Evolutionary conservation across 2,113 vertebrate genomes (phyloP).

Genomic region (Notothenia coriiceps): DNA sequence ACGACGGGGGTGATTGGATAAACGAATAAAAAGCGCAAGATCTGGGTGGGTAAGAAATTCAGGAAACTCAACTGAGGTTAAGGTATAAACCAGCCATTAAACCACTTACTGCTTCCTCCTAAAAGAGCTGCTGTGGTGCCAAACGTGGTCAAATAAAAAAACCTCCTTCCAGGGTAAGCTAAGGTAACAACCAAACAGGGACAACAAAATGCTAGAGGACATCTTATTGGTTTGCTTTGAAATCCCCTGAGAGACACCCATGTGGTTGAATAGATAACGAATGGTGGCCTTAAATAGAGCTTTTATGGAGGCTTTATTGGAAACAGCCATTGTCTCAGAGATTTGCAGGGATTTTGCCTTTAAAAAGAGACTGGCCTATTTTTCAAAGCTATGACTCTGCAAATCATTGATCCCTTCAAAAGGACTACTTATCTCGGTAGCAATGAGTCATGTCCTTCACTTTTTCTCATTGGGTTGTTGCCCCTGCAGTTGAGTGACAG

Average conservation of each 20-base stretch:
- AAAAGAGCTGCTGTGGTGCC: neutral
- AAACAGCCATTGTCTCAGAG: constrained; percentile 70
- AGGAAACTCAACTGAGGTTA: neutral
- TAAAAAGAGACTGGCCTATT: constrained; percentile 76
- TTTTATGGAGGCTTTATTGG: constrained; percentile 61
- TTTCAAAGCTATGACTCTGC: constrained; percentile 73
- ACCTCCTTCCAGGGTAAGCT: constrained; percentile 15
- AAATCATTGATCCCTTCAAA: constrained; percentile 72
- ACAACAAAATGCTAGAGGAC: constrained; percentile 14
- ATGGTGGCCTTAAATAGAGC: constrained; percentile 45
- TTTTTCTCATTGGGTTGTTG: constrained; percentile 38
- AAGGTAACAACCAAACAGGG: constrained; percentile 29
- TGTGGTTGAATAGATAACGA: constrained; percentile 64
- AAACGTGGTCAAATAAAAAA: neutral
- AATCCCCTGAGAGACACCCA: constrained; percentile 55
- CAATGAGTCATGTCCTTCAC: constrained; percentile 66
- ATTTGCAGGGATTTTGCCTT: constrained; percentile 74
- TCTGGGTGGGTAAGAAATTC: neutral
- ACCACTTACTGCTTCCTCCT: neutral
- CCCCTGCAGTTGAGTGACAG: constrained; percentile 38
- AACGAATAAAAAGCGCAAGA: neutral
- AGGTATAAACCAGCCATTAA: neutral
- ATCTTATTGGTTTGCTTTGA: constrained; percentile 47
- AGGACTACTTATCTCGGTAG: constrained; percentile 64
- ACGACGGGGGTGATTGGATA: neutral